Conservation (phyloP, 2,113 vertebrate genomes). For the Melanocharis versteri region DNA sequence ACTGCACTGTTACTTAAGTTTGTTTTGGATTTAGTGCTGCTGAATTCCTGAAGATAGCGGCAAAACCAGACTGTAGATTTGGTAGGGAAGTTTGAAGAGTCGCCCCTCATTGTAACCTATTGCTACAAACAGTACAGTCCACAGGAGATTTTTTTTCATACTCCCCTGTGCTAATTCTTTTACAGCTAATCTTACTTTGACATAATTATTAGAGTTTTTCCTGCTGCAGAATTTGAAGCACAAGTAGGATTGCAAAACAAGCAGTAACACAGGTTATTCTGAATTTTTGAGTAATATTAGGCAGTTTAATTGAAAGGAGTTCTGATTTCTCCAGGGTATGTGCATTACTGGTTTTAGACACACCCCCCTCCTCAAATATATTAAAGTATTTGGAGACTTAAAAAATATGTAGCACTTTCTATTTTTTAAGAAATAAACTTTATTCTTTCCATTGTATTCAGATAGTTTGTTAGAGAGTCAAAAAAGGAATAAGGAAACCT, state of each 20-base stretch:
- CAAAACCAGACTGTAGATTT: background rate
- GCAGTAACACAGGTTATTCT: background rate
- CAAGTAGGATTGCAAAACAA: constrained; percentile 1
- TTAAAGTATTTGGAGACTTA: background rate
- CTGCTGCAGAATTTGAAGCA: constrained; percentile 13
- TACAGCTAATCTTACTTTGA: constrained; percentile 19
- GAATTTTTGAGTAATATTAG: background rate
- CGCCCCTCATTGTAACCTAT: background rate
- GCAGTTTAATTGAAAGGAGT: background rate
- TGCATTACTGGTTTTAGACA: background rate
- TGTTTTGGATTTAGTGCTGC: background rate
- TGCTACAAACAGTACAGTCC: background rate
- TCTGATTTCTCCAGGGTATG: background rate
- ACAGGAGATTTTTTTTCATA: background rate
- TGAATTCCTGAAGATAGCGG: background rate
- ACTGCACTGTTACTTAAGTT: background rate
- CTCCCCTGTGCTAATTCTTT: background rate
- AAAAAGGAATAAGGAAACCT: background rate
- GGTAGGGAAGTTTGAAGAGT: background rate
- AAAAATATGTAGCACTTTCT: background rate
- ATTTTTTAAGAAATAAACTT: background rate
- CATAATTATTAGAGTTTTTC: constrained; percentile 27
- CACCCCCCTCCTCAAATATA: background rate
- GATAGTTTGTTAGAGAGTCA: background rate
- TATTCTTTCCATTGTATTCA: background rate